phyloP scores from a whole-genome alignment of 2,888 invertebrate genomes.

The Chromoteleia sp. region DNA sequence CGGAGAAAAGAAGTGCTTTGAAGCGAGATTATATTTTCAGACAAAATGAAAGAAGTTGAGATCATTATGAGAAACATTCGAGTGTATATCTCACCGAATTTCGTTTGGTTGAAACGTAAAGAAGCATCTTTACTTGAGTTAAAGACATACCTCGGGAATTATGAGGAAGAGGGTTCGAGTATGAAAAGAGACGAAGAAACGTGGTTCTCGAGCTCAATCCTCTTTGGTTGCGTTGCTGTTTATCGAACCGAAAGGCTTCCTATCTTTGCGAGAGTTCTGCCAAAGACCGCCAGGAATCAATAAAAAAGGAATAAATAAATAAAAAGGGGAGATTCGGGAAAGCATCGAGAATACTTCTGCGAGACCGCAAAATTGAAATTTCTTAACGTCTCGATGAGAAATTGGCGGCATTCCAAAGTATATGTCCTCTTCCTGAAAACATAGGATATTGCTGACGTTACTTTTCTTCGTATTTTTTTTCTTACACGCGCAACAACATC shows the following conservation, averaged over 20 bases:
- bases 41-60: constrained; percentile 56
- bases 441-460: constrained; percentile 62
- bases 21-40: constrained; percentile 55
- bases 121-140: constrained; percentile 59
- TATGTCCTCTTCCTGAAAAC: constrained; percentile 62
- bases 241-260: constrained; percentile 70
- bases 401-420: constrained; percentile 70
- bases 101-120: constrained; percentile 61
- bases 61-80: constrained; percentile 63
- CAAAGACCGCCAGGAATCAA: constrained; percentile 68
- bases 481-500: constrained; percentile 43
- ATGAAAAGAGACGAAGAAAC: constrained; percentile 52
- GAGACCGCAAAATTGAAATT: constrained; percentile 70
- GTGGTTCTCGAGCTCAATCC: constrained; percentile 65
- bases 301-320: constrained; percentile 69
- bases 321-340: constrained; percentile 66
- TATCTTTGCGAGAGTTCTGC: constrained; percentile 68
- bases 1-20: constrained; percentile 32
- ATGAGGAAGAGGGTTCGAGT: constrained; percentile 45
- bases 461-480: constrained; percentile 35
- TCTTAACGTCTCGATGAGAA: constrained; percentile 70
- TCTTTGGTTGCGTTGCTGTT: constrained; percentile 70
- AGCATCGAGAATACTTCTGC: constrained; percentile 67
- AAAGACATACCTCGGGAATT: constrained; percentile 64
- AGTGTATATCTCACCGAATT: constrained; percentile 62